Base-by-base conservation (phyloP, 2,888 invertebrate genomes). In the Scrobipalpa atriplicella region DNA sequence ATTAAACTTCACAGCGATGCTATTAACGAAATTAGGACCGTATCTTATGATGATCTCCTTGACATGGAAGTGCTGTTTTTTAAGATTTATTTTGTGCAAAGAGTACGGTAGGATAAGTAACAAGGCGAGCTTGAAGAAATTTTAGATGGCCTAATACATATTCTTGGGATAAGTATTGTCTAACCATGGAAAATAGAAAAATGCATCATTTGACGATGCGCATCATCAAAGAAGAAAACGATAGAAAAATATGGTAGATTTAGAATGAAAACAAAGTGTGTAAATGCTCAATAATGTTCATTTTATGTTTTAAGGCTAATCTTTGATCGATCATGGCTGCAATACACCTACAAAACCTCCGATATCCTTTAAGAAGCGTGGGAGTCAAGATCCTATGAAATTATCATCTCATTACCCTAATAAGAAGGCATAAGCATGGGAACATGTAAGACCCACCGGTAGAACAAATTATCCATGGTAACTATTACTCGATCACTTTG, bases 381-480 rank as follows among this genome's bases (percentile, higher is more conserved):
- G 61, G 61, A 61, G 19, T n/a, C 9, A 29, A 13, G 10, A 13
- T 38, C 38, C 58, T 41, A 61, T 21, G 29, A 61, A 61, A 19
- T 61, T 41, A 61, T 41, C 41, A 11, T 39, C 61, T 61, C 41
- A 61, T 61, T 61, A 61, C 0, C 39, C 5, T 61, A 61, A 61
- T 61, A 41, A 61, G 61, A 41, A 61, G 39, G 16, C 41, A 2
- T n/a, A 13, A 29, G 5, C n/a, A 58, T 58, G 58, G 58, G 58
- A 58, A 38, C 19, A 56, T 10, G 2, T 36, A 16, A 38, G 58
- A 58, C 58, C 58, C 58, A 58, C 36, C 38, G 8, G 58, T 29
- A n/a, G 36, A 16, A 58, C 38, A 58, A 38, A 36, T 58, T 38
- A 9, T 29, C 58, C 38, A 58, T 10, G n/a, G 38, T 38, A 58